phyloP scores from a whole-genome alignment of 2,113 vertebrate genomes.

The Tretioscincus oriximinensis region DNA sequence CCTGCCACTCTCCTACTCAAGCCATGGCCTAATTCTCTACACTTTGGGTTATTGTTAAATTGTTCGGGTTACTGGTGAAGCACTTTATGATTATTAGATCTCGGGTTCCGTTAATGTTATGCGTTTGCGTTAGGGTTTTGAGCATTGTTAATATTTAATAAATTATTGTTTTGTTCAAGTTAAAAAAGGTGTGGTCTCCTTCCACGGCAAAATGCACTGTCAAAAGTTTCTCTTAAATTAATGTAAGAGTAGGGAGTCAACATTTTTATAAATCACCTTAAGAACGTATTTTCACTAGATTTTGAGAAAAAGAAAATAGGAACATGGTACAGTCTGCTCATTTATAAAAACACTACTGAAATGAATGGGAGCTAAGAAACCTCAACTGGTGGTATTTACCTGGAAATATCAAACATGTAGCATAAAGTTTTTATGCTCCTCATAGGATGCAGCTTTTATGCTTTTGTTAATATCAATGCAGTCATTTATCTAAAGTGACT shows the following conservation, averaged over 20 bases:
- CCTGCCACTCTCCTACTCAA: no score
- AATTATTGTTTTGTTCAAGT: no score
- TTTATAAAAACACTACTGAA: neutral
- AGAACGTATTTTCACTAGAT: neutral
- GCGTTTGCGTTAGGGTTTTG: no score
- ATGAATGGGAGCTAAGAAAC: neutral
- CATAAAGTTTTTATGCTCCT: neutral
- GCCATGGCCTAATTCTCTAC: no score
- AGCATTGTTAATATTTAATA: no score
- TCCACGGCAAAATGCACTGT: conserved; percentile 13
- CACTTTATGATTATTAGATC: no score
- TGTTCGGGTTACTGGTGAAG: no score
- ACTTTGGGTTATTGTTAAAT: no score
- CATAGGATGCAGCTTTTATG: neutral
- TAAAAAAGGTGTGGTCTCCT: no score
- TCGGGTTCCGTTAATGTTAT: no score
- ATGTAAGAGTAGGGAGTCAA: neutral
- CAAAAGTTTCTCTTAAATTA: conserved; percentile 14
- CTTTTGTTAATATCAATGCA: neutral
- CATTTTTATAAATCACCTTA: conserved; percentile 3
- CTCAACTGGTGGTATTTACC: neutral
- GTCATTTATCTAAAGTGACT: neutral
- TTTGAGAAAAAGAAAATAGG: neutral
- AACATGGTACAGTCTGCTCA: neutral
- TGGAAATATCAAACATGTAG: neutral